phyloP scores from a whole-genome alignment of 2,888 invertebrate genomes.

The Rhodophaea formosa region DNA sequence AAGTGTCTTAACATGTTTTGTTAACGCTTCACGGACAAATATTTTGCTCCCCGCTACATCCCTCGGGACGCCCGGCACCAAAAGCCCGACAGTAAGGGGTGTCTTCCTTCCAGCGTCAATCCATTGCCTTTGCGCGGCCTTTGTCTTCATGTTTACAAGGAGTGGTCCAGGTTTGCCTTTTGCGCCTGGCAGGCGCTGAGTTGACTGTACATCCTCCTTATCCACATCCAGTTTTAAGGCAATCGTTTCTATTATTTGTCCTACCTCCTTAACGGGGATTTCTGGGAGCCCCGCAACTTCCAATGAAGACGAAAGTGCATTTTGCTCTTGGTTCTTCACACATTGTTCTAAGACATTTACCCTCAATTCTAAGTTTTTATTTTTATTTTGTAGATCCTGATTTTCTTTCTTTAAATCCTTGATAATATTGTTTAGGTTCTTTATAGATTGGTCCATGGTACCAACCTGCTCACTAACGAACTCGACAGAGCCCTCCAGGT shows the following conservation, averaged over 20 bases:
- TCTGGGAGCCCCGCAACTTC: slow-evolving; percentile 4
- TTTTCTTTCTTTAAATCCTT: background rate
- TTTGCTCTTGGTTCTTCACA: slow-evolving; percentile 20
- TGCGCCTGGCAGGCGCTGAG: slow-evolving; percentile 21
- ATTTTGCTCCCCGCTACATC: slow-evolving; percentile 24
- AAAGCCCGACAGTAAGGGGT: slow-evolving; percentile 3
- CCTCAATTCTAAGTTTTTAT: background rate
- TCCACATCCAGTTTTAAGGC: slow-evolving; percentile 26
- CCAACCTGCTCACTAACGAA: background rate
- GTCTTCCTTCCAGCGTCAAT: slow-evolving; percentile 27
- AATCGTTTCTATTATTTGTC: slow-evolving; percentile 17
- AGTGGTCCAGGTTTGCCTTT: slow-evolving; percentile 30
- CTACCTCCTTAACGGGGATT: background rate
- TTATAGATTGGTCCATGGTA: background rate
- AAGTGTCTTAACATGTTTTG: slow-evolving; percentile 28
- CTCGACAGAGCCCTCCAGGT: background rate
- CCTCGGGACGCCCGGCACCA: too few species aligned
- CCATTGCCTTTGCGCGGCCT: slow-evolving; percentile 26
- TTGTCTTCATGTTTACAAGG: slow-evolving; percentile 28
- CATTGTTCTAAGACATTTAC: slow-evolving; percentile 22
- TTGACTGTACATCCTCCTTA: slow-evolving; percentile 19
- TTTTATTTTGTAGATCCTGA: background rate
- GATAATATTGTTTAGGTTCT: background rate
- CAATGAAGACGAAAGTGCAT: slow-evolving; percentile 3
- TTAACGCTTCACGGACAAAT: slow-evolving; percentile 29